phyloP scores from a whole-genome alignment of 2,888 invertebrate species.

The Cenopis cana region DNA sequence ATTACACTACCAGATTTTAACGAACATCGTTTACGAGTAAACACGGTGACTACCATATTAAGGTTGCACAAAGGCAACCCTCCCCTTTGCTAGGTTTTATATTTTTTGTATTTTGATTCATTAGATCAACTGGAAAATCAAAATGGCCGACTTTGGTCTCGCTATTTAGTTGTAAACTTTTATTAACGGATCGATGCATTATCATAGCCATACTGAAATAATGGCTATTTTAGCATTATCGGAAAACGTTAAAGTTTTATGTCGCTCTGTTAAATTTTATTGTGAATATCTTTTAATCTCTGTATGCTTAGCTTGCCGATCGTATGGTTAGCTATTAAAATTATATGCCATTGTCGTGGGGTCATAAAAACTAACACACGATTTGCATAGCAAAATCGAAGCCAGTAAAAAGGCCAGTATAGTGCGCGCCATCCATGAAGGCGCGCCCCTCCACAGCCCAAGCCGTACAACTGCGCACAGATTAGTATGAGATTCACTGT shows the following conservation, averaged over 20 bases:
- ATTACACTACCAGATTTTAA: too few species aligned
- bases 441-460: too few species aligned
- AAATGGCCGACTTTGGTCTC: conserved; percentile 18
- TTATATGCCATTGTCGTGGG: conserved; percentile 11
- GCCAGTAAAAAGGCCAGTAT: neutral
- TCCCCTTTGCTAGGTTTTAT: too few species aligned
- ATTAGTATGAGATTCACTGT: too few species aligned
- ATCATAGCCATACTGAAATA: conserved; percentile 30
- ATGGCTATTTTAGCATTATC: conserved; percentile 55
- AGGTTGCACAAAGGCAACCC: too few species aligned
- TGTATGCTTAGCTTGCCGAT: conserved; percentile 40
- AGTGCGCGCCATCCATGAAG: too few species aligned
- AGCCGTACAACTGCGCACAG: too few species aligned
- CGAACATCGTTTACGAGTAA: too few species aligned
- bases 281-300: conserved; percentile 63
- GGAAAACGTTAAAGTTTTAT: conserved; percentile 69
- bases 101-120: too few species aligned
- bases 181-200: conserved; percentile 27
- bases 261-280: conserved; percentile 65
- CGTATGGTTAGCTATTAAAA: conserved; percentile 34
- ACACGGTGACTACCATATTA: too few species aligned
- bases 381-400: neutral
- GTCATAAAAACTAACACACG: neutral
- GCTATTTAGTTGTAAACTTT: conserved; percentile 41
- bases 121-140: neutral